Conservation (phyloP, 2,113 vertebrate species). For the Myxocyprinus asiaticus region DNA sequence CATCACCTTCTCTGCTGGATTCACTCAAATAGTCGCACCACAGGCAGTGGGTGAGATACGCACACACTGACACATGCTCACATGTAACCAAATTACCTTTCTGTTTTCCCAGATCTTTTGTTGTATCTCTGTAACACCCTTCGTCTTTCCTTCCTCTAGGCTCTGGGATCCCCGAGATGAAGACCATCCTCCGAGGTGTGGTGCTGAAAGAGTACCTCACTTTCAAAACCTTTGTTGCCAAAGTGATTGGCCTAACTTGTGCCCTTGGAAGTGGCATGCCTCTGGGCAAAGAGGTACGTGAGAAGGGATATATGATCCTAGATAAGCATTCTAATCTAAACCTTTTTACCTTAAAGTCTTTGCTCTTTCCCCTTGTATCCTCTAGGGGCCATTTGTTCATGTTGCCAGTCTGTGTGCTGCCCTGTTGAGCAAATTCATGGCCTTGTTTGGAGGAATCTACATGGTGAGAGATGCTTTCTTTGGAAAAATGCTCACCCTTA, state of each 20-base stretch:
- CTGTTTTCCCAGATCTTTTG: slow-evolving; percentile 55
- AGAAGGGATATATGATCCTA: not conserved
- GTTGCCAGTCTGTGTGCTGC: slow-evolving; percentile 93
- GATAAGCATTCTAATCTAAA: slow-evolving; percentile 6
- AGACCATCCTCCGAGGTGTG: slow-evolving; percentile 94
- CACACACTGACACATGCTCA: not conserved
- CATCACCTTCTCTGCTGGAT: slow-evolving; percentile 98
- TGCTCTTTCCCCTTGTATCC: slow-evolving; percentile 10
- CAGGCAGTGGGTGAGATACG: slow-evolving; percentile 90
- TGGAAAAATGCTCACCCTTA: not conserved
- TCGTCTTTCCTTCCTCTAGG: slow-evolving; percentile 69
- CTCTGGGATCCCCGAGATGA: slow-evolving; percentile 98
- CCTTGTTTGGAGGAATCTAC: slow-evolving; percentile 91
- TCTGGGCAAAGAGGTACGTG: slow-evolving; percentile 95
- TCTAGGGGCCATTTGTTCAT: slow-evolving; percentile 83
- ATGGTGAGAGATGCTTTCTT: slow-evolving; percentile 76
- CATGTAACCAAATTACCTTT: slow-evolving; percentile 43
- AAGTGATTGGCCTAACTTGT: slow-evolving; percentile 96
- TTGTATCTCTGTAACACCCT: slow-evolving; percentile 49
- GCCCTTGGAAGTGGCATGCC: slow-evolving; percentile 97
- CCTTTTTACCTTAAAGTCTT: slow-evolving; percentile 4
- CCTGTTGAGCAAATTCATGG: slow-evolving; percentile 92
- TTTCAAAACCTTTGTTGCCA: slow-evolving; percentile 96
- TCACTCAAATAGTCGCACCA: slow-evolving; percentile 95
- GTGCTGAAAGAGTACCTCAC: slow-evolving; percentile 98